These are phyloP conservation scores for Eustalomyia histrio DNA, from an alignment of 2,888 invertebrate species.

Conservation along the genomic window DNA sequence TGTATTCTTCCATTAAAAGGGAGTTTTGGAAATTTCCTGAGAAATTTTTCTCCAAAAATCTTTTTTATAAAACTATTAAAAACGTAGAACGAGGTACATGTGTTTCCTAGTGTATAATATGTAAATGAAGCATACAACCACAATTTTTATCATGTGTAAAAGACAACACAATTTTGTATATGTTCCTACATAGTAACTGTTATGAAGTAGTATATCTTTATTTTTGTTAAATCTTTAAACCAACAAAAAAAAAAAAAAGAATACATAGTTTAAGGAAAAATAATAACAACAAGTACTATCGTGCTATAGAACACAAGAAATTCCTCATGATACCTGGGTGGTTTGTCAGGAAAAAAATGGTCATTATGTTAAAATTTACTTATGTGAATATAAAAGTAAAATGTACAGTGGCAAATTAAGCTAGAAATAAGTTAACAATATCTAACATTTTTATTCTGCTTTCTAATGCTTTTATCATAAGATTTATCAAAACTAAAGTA, in stretches of 20 bases:
- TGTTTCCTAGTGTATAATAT: background rate
- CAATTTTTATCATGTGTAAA: conserved; percentile 50
- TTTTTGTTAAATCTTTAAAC: conserved; percentile 3
- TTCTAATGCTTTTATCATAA: too few species aligned
- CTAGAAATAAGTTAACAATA: background rate
- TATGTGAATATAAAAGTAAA: background rate
- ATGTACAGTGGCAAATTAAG: conserved; percentile 7
- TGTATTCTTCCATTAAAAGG: too few species aligned
- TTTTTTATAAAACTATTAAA: too few species aligned
- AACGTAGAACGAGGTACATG: too few species aligned
- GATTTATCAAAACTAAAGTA: too few species aligned
- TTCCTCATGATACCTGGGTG: background rate
- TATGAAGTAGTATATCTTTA: conserved; percentile 16
- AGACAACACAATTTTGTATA: conserved; percentile 18
- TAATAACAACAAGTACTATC: background rate
- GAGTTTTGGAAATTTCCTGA: too few species aligned
- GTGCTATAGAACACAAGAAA: background rate
- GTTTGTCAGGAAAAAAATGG: conserved; percentile 19
- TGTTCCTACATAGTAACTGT: background rate
- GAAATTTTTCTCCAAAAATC: too few species aligned
- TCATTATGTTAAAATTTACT: conserved; percentile 35
- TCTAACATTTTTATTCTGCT: too few species aligned
- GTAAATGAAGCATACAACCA: conserved; percentile 30
- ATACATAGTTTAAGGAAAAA: background rate
- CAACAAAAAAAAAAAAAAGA: background rate